Evolutionary conservation across 2,888 invertebrate genomes (phyloP), one percentile per base, ranked within the genome.

Genomic region (Orthosia cruda): DNA sequence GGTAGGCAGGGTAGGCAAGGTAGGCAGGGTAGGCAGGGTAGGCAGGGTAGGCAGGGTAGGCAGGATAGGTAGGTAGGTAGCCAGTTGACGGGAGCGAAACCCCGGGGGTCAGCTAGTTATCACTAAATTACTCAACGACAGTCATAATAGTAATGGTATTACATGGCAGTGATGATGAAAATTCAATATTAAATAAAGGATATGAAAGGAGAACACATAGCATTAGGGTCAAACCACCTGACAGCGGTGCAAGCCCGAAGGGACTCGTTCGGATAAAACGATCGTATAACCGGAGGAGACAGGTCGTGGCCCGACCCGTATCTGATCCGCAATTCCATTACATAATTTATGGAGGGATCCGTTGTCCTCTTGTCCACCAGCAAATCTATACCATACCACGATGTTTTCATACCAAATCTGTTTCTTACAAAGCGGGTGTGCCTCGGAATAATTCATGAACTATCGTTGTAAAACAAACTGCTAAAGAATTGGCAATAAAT

Each of bases 281-380:
- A 87, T 88, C 87, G 74, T 83, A 88, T 89, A 90, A 91, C 86
- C 84, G 81, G 89, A 89, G 81, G 40, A 89, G 86, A 89, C 89
- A 88, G 87, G 83, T 83, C 86, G 86, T 84, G 84, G 84, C 81
- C 89, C 81, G 85, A 83, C 82, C 85, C 88, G 80, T 92, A 90
- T 91, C 91, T 89, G 91, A 92, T 91, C 89, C 83, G 65, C 86
- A 89, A 83, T 83, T 84, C 84, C 82, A 87, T 92, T 92, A 91
- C 89, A 93, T 93, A 93, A 93, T 93, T 92, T 91, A 93, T 92
- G 78, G 83, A 88, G 89, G 90, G 88, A 86, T 83, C 85, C 78
- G 76, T 63, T 72, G 72, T 72, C 52, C 52, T 78, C 72, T 81
- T 74, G 68, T 74, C 76, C 73, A 66, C 50, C 65, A 63, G 75